Evolutionary conservation across 2,797 vertebrate species (phyloP), one percentile per base, ranked within the genome.

Genomic region (Melanotaenia trifasciata): DNA sequence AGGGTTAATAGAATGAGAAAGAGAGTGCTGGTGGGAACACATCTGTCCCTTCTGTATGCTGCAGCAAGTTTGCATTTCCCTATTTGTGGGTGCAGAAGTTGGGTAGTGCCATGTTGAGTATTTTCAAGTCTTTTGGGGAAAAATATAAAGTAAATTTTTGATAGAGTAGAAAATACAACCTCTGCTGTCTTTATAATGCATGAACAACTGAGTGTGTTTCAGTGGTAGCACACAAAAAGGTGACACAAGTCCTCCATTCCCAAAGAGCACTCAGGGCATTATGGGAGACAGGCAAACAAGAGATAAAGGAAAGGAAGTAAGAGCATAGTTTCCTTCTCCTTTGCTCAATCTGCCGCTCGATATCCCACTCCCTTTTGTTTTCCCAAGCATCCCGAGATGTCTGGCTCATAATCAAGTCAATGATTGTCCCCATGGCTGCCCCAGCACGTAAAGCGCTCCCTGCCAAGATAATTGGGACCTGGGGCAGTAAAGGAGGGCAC

Each of bases 301-400:
- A 90, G 89, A 93, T 92, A 90, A 90, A 87, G 71, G 74, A 88
- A 63, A 90, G 91, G 92, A 94, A 94, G 83, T 92, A 87, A 94
- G 89, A 62, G 83, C 87, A 94, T 85, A 84, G 79, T 90, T 93
- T 93, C 89, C 92, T 43, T 69, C 71, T 70, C 67, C 14, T n/a
- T 54, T 2, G 14, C 36, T 63, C 33, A 6, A 58, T 68, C 26
- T 58, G 58, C 77, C 76, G 54, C 80, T 80, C 24, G 6, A 64
- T 78, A 67, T 78, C 79, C 57, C 60, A 74, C 64, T 66, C 74
- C 79, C 78, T 80, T 78, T 73, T 90, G 84, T 86, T 86, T 92
- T 93, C 89, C 85, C 89, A 90, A 85, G 85, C 47, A 54, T 69
- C 84, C 38, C 22, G 43, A 86, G 79, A 86, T 40, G 86, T 87